These are phyloP conservation scores for Ambastaia sidthimunki DNA, from an alignment of 2,797 vertebrate genomes.

Conservation along the genomic window DNA sequence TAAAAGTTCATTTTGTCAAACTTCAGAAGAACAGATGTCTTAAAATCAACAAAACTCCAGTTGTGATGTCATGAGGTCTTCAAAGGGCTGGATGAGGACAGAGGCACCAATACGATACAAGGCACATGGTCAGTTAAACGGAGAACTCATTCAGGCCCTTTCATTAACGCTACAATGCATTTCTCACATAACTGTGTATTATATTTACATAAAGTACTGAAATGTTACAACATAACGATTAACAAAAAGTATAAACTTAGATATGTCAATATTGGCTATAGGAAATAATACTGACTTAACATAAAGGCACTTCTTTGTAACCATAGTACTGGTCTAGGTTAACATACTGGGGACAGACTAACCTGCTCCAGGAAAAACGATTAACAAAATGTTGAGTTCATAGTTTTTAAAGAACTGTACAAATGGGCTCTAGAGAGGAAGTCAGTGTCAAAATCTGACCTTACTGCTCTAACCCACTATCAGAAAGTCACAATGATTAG, in stretches of 20 bases:
- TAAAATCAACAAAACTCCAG: background rate
- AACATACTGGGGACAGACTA: slow-evolving; percentile 51
- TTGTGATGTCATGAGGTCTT: background rate
- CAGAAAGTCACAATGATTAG: slow-evolving; percentile 61
- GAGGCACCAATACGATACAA: slow-evolving; percentile 7
- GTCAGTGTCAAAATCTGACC: slow-evolving; percentile 10
- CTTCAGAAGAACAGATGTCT: background rate
- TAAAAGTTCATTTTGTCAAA: background rate
- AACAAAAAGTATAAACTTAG: slow-evolving; percentile 59
- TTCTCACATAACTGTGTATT: slow-evolving; percentile 60
- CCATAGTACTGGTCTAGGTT: slow-evolving; percentile 67
- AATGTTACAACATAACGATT: slow-evolving; percentile 59
- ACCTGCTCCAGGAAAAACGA: slow-evolving; percentile 53
- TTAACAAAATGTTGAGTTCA: slow-evolving; percentile 41
- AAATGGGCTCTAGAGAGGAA: slow-evolving; percentile 24
- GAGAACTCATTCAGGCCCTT: slow-evolving; percentile 4
- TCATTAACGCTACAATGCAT: slow-evolving; percentile 53
- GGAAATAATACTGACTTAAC: slow-evolving; percentile 79
- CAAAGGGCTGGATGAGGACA: background rate
- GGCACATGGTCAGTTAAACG: slow-evolving; percentile 37
- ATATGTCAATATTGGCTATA: slow-evolving; percentile 62
- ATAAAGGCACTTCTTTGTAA: slow-evolving; percentile 74
- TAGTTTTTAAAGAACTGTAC: slow-evolving; percentile 32
- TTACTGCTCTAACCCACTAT: slow-evolving; percentile 45
- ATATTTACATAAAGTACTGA: slow-evolving; percentile 54